These are phyloP conservation scores for Ceratotherium simum DNA, from an alignment of 2,113 vertebrate species.

Conservation along the genomic window DNA sequence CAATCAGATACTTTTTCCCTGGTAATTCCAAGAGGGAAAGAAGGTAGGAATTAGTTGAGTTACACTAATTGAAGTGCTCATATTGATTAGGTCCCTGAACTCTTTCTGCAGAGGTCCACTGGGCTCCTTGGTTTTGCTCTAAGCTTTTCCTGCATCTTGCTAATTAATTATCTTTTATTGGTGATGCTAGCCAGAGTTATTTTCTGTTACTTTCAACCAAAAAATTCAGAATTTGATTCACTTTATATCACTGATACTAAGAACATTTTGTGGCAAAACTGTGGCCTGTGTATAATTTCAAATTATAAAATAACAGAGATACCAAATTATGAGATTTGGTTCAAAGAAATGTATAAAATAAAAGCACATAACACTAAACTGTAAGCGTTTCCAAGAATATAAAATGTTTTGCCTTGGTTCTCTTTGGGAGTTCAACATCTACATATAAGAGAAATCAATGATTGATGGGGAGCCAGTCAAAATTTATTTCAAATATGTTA, in stretches of 20 bases:
- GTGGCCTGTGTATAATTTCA: background rate
- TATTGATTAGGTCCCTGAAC: background rate
- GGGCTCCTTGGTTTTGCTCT: background rate
- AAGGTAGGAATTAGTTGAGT: background rate
- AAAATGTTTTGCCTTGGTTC: background rate
- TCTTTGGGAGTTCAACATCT: background rate
- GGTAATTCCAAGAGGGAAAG: conserved; percentile 4
- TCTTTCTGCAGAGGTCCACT: background rate
- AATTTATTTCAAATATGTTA: conserved; percentile 64
- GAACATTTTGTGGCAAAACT: conserved; percentile 13
- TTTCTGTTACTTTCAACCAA: background rate
- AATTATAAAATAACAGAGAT: conserved; percentile 10
- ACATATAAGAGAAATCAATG: conserved; percentile 12
- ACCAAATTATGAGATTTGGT: background rate
- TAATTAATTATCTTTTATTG: background rate
- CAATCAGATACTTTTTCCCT: background rate
- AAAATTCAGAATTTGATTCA: conserved; percentile 49
- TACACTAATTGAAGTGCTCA: background rate
- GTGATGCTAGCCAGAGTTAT: background rate
- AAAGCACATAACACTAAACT: background rate
- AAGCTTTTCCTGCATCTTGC: background rate
- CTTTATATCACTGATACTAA: background rate
- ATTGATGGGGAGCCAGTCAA: background rate
- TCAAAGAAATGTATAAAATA: background rate
- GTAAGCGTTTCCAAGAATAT: background rate